Conservation (phyloP, 2,888 invertebrate genomes). For the Onthophagus sagittarius region DNA sequence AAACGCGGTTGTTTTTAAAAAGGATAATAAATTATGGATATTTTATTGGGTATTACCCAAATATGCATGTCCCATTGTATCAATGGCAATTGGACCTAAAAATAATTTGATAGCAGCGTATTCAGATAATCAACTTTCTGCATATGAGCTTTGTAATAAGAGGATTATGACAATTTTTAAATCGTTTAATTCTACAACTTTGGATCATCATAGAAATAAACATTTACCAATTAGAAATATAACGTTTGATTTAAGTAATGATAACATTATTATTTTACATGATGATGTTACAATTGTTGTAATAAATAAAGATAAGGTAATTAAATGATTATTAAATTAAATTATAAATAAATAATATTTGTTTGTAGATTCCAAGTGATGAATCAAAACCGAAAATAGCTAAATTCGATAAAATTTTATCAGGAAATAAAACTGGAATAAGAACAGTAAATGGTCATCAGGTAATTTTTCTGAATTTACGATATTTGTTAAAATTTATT, state of each 20-base stretch:
- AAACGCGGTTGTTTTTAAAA: conserved; percentile 62
- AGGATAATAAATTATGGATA: conserved; percentile 34
- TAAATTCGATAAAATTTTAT: not conserved
- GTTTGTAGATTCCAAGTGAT: not conserved
- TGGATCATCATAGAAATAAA: conserved; percentile 57
- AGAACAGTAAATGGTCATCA: not conserved
- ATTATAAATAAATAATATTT: not conserved
- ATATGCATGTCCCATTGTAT: conserved; percentile 65
- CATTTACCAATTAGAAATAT: conserved; percentile 60
- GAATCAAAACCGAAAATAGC: conserved; percentile 2
- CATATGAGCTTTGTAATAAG: conserved; percentile 65
- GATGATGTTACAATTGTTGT: conserved; percentile 69
- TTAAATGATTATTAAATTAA: conserved; percentile 16
- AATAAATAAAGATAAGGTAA: conserved; percentile 55
- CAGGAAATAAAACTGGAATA: conserved; percentile 2
- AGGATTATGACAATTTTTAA: conserved; percentile 64
- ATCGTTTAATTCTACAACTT: conserved; percentile 51
- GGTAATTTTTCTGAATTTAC: conserved; percentile 8
- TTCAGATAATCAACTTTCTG: conserved; percentile 74
- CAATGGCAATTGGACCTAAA: conserved; percentile 63
- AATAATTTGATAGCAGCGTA: conserved; percentile 65
- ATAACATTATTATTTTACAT: conserved; percentile 65
- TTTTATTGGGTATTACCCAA: conserved; percentile 63
- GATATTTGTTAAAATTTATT: not conserved
- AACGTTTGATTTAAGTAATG: conserved; percentile 58